Conservation (phyloP, 2,797 vertebrate species). For the Enteromius radiatus region DNA sequence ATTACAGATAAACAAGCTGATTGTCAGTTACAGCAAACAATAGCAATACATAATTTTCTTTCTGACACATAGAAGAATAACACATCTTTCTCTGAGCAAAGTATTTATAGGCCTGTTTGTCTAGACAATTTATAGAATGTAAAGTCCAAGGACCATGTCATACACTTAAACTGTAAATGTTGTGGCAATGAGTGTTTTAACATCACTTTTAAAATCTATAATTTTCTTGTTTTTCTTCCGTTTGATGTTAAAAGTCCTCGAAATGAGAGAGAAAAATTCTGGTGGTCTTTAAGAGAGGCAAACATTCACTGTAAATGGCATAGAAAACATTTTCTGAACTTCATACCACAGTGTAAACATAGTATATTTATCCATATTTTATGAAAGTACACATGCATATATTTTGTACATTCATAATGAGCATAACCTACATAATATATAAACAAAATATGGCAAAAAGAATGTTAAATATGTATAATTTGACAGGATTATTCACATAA, state of each 20-base stretch:
- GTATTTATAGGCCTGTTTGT: conserved; percentile 45
- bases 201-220: conserved; percentile 11
- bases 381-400: conserved; percentile 60
- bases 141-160: conserved; percentile 46
- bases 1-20: conserved; percentile 51
- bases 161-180: conserved; percentile 37
- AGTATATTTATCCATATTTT: conserved; percentile 53
- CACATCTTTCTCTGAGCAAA: conserved; percentile 34
- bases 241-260: conserved; percentile 34
- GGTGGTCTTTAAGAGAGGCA: conserved; percentile 33
- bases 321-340: conserved; percentile 48
- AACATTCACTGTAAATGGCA: conserved; percentile 54
- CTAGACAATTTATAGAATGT: conserved; percentile 34
- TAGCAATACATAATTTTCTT: conserved; percentile 4
- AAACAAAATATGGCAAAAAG: conserved; percentile 35
- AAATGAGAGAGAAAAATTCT: not conserved
- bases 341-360: conserved; percentile 58
- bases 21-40: conserved; percentile 54
- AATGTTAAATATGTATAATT: conserved; percentile 49
- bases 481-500: conserved; percentile 54
- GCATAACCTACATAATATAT: conserved; percentile 51
- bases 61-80: conserved; percentile 12
- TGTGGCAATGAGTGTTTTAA: conserved; percentile 21
- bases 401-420: conserved; percentile 57
- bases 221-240: not conserved